phyloP scores from a whole-genome alignment of 2,888 invertebrate genomes.

The Cryptocephalus moraei region DNA sequence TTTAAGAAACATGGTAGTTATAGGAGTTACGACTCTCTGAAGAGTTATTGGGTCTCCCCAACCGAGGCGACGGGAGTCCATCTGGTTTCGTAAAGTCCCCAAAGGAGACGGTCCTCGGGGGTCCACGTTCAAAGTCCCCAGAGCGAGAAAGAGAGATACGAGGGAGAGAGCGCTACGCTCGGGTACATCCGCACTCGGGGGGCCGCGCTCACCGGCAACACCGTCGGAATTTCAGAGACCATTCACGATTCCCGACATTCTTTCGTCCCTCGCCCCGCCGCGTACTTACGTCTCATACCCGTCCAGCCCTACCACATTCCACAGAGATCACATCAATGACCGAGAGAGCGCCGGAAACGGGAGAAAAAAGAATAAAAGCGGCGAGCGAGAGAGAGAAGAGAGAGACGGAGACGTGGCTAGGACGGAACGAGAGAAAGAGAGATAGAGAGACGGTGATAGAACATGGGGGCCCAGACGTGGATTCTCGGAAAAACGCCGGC shows the following conservation, averaged over 20 bases:
- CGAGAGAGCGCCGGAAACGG: constrained; percentile 34
- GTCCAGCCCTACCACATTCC: constrained; percentile 39
- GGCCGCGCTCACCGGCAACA: constrained; percentile 22
- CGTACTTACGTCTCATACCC: constrained; percentile 18
- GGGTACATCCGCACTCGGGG: constrained; percentile 19
- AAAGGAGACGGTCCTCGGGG: too few species aligned
- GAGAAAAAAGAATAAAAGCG: constrained; percentile 24
- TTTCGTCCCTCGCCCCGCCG: constrained; percentile 29
- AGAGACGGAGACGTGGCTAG: constrained; percentile 17
- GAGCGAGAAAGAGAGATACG: too few species aligned
- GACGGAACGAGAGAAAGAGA: background rate
- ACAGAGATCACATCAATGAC: constrained; percentile 41
- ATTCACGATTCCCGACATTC: constrained; percentile 41
- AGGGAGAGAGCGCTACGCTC: background rate
- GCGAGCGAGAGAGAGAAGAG: constrained; percentile 21
- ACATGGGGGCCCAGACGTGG: constrained; percentile 18
- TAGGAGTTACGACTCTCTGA: too few species aligned
- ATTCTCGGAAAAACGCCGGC: constrained; percentile 22
- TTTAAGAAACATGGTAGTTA: too few species aligned
- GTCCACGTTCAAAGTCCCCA: too few species aligned
- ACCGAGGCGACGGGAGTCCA: too few species aligned
- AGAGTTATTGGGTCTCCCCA: too few species aligned
- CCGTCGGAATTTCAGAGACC: constrained; percentile 32
- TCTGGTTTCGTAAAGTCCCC: too few species aligned
- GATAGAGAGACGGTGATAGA: background rate